Base-by-base conservation (phyloP, 2,113 vertebrate genomes). In the Poecile atricapillus region DNA sequence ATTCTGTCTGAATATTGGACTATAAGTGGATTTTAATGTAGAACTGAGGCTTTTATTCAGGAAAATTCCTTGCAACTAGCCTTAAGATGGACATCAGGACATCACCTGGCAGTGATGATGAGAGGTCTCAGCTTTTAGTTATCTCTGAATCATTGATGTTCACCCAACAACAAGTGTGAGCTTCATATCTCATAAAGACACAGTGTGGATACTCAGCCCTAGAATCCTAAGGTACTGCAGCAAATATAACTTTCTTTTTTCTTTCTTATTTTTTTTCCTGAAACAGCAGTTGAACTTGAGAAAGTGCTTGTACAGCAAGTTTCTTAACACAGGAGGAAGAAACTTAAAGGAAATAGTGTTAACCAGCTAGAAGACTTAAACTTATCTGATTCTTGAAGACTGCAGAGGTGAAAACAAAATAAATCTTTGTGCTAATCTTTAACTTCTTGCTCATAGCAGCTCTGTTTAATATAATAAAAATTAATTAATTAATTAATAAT, bases 111-210 rank as follows among this genome's bases (percentile, higher is more conserved):
- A 50, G 39, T 23, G 9, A 4, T 7, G 20, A 25, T 43, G 35
- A 14, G 37, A 49, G 5, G 4, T 46, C 6, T 27, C 31, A 30
- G 30, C 11, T 39, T 73, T 93, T 60, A 68, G 9, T 2, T 71
- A 0, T 43, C 30, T 59, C 14, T 71, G 46, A 83, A 59, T 56
- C 30, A 49, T 5, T 52, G 11, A 44, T 17, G 9, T 39, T 60
- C 20, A 50, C 15, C 31, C 35, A 77, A 24, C 15, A 82, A 37
- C 5, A 1, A 1, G 1, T 2, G 1, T 55, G 39, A 83, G 4
- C 15, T 67, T 82, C 37, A 11, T 67, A 59, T 24, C 16, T 41
- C 30, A 3, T 28, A 55, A 55, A 64, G 11, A 35, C 5, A 18
- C 0, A 4, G 4, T 31, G 10, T 43, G 7, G 11, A 16, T 87